Base-by-base conservation (phyloP, 2,888 invertebrate genomes). In the Caradrina clavipalpis region DNA sequence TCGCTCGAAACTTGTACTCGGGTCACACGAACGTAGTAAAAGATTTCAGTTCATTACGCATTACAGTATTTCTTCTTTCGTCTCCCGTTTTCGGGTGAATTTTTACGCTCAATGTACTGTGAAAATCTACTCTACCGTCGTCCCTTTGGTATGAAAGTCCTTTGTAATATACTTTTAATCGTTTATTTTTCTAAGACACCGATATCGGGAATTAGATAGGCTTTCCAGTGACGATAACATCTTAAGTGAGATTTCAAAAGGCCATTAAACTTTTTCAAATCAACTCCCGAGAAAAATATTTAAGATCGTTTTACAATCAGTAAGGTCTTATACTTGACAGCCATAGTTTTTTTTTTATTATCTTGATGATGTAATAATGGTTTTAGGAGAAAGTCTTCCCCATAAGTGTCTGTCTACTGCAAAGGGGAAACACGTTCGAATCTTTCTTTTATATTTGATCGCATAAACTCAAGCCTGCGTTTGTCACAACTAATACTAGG, bases 401-500 rank as follows among this genome's bases (percentile, higher is more conserved):
- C 39, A 39, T 55, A 50, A 11, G 55, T 53, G 56, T 66, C 55
- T 70, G 26, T 76, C 55, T 60, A 54, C 58, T 78, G 45, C 21
- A 19, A 54, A 63, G 64, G 65, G 61, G 60, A 57, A 73, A 58
- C 51, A 57, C 55, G 51, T 68, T 61, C 62, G 63, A 59, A 66
- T 67, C 60, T 74, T 57, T 54, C 58, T 68, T 68, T 64, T 73
- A 68, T 75, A 69, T 83, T 82, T 73, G 72, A 69, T 80, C 79
- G 73, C 64, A 73, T 69, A 81, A 81, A 76, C 82, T 68, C 78
- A 68, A 78, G 77, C 62, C 74, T 69, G 83, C 88, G 88, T 90
- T 89, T 91, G 91, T 93, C 94, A 90, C 86, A 78, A 83, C 84
- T 93, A 93, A 94, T 90, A 88, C 90, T 87, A 87, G 90, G 88